Percentiles rank a stretch among this genome's conserved stretches.
These are phyloP conservation scores for Umimayanthus chanpuru DNA, from an alignment of 92 coral and sea anemone species.

Conservation along the genomic window DNA sequence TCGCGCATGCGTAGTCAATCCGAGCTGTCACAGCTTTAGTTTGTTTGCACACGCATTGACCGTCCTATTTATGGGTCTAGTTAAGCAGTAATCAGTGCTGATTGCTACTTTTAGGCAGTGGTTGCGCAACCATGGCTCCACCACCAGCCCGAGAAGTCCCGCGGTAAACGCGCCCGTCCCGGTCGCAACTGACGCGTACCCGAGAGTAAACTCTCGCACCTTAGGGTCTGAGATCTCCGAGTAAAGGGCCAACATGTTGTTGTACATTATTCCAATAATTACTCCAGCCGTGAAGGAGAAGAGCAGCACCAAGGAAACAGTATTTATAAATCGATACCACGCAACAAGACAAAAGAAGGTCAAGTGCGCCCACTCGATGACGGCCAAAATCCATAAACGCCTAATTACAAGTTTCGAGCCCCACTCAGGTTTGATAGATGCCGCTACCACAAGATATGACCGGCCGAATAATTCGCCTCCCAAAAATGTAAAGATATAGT, in stretches of 20 bases:
- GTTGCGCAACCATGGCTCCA: conserved; percentile 85
- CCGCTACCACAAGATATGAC: conserved; percentile 70
- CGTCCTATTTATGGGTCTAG: conserved; percentile 61
- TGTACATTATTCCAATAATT: conserved; percentile 79
- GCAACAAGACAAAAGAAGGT: conserved; percentile 76
- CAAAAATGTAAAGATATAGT: conserved; percentile 79
- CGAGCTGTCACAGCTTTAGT: conserved; percentile 23
- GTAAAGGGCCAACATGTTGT: conserved; percentile 77
- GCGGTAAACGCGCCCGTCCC: conserved; percentile 88
- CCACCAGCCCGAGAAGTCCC: conserved; percentile 73
- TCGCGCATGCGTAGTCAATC: neutral
- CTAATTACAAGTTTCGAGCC: conserved; percentile 59
- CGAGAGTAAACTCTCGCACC: conserved; percentile 79
- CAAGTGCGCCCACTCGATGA: conserved; percentile 59
- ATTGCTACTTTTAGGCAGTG: conserved; percentile 73
- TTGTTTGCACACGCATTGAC: conserved; percentile 34
- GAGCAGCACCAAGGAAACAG: conserved; percentile 62
- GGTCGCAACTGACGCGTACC: conserved; percentile 88
- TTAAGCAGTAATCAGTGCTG: conserved; percentile 69
- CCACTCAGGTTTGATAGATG: conserved; percentile 63
- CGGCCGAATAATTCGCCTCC: conserved; percentile 86
- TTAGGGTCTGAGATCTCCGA: conserved; percentile 68
- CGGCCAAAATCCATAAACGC: conserved; percentile 71
- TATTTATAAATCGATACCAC: conserved; percentile 78
- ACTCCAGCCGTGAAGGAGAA: conserved; percentile 78